Base-by-base conservation (phyloP, 2,113 vertebrate genomes). In the Erythrocercus mccallii region DNA sequence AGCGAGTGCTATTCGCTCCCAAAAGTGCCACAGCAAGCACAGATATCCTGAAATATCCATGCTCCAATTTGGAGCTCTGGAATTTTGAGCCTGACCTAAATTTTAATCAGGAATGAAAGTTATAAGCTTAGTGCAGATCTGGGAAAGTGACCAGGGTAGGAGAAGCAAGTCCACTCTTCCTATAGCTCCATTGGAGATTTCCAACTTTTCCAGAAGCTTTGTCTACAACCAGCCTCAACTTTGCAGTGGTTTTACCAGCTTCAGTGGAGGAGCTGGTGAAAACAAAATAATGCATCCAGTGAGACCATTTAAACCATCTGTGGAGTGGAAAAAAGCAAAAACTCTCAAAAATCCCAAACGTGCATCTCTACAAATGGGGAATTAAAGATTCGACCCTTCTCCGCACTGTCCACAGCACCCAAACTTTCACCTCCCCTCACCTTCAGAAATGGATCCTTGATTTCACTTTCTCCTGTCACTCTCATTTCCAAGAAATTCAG, bases 331-430 rank as follows among this genome's bases (percentile, higher is more conserved):
- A 31, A 23, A 83, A 86, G 18, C 3, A 65, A 86, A 82, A 38
- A 27, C 19, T 22, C 25, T 35, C 33, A 53, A 28, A 61, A 45
- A 56, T 18, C 23, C 24, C 35, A 58, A 17, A 38, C 1, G 9
- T 42, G 5, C 13, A 2, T 30, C 54, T 78, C 5, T 2, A 25
- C 12, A 64, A 35, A 61, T 11, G 9, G 11, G 12, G 23, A 81
- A 86, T 78, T 66, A 62, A 86, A 86, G 18, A 25, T 18, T 78
- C 2, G 2, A 6, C 24, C 24, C 3, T 78, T 68, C n/a, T 24
- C 37, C 6, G 0, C 28, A 9, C 12, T 0, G 0, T 14, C 35
- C 0, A 0, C 30, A 83, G 30, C 30, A 20, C 11, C 38, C n/a
- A 30, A 90, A 78, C 6, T 47, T 84, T 22, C 22, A 30, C 30